Evolutionary conservation across 1,140 invertebrate species (phyloP), one percentile per base, ranked within the genome.

Genomic region (Drosophila lowei): DNA sequence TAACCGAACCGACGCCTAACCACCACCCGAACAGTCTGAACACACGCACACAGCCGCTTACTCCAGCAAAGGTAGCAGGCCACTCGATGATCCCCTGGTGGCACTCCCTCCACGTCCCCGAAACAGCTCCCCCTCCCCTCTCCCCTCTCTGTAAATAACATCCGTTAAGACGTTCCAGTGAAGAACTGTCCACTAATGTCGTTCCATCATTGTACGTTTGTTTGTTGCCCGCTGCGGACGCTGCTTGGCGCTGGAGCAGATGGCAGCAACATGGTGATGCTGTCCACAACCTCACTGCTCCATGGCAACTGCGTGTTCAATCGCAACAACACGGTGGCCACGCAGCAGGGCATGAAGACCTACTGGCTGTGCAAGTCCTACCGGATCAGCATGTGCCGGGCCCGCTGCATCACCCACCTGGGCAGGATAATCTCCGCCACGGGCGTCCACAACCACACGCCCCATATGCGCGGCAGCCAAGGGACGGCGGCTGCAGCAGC

Each of bases 321-420:
- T 68, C 85, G 91, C 43, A 91, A 91, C 72, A 91, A 91, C 72
- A 91, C 91, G 41, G 91, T 91, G 30, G 91, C 91, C 63, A 91
- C 91, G 41, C 91, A 91, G 62, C 91, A 91, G 78, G 91, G 91
- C 58, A 91, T 91, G 90, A 91, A 91, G 89, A 91, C 91, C 30
- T 91, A 91, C 59, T 91, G 91, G 91, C 75, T 91, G 46, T 91
- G 91, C 68, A 91, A 91, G 53, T 91, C 90, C 8, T 91, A 91
- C 72, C 86, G 91, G 28, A 91, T 91, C 53, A 91, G 90, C 65
- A 91, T 91, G 91, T 91, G 91, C 38, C 86, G 91, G 41, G 91
- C 91, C 3, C 72, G 91, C 54, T 91, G 91, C 68, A 91, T 91
- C 47, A 91, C 91, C 2, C 91, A 91, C 58, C 83, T 91, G 53